Evolutionary conservation across 1,140 invertebrate genomes (phyloP).

Genomic region (Colletes latitarsis): DNA sequence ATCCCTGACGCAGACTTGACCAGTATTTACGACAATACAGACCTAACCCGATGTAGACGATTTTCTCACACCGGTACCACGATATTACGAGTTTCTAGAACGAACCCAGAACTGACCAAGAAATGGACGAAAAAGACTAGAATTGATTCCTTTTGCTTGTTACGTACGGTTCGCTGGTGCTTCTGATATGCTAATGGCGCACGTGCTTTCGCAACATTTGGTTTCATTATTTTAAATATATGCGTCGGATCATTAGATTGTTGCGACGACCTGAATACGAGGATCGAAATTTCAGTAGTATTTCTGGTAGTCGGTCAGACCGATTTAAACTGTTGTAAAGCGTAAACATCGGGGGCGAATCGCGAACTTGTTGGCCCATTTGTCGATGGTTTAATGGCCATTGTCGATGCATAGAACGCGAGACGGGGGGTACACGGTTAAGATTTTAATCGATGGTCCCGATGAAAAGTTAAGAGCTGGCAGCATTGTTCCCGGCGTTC

Average conservation of each 20-base stretch:
- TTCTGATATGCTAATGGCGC: not conserved
- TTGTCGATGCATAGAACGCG: not conserved
- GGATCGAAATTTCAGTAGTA: not conserved
- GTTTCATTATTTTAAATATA: conserved; percentile 4
- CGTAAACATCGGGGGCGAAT: not conserved
- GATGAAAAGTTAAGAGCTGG: conserved; percentile 37
- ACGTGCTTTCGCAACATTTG: not conserved
- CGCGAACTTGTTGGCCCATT: not conserved
- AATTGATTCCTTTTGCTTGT: not conserved
- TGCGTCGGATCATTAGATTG: not conserved
- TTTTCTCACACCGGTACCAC: no score
- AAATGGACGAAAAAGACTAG: no score
- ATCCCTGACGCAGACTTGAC: no score
- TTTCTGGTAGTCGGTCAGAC: not conserved
- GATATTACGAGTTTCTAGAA: no score
- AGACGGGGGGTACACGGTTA: not conserved
- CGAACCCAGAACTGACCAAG: no score
- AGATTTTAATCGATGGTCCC: conserved; percentile 36
- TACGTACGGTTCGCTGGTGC: not conserved
- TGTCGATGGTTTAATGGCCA: not conserved
- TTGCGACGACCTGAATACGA: not conserved
- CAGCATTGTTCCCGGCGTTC: conserved; percentile 14
- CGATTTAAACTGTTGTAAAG: not conserved
- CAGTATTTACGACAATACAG: no score
- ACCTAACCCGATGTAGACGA: no score